Base-by-base conservation (phyloP, 1,140 invertebrate species). In the Alviniconcha marisindica region DNA sequence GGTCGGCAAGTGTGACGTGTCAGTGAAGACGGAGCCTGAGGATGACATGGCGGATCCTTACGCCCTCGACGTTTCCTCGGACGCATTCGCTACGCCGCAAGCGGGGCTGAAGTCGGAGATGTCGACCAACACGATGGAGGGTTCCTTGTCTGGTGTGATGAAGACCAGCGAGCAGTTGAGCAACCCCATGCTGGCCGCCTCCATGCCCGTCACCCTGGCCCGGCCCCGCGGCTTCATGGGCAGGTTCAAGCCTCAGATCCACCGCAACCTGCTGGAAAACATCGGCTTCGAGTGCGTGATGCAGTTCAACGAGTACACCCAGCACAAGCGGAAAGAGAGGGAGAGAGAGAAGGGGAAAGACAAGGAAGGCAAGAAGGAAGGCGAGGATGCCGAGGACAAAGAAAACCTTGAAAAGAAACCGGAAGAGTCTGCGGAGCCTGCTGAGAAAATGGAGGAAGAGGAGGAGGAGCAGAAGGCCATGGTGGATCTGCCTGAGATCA, bases 251-350 rank as follows among this genome's bases (percentile, higher is more conserved):
- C 89, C 96, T 38, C 96, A 97, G 91, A 96, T 97, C 94, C 97
- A 98, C 93, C 97, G 97, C 92, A 96, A 97, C 93, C 93, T 98
- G 31, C 92, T 98, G 40, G 97, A 98, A 93, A 97, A 96, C 87
- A 98, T 97, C 93, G 98, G 98, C 3, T 98, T 98, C 93, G 97
- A 98, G 91, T 95, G 98, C 85, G 97, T 98, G 5, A 98, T 98
- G 97, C 97, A 98, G 93, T 98, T 98, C 92, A 98, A 98, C 93
- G 97, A 98, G 91, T 97, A 97, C 90, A 96, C 97, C 89, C 96
- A 97, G 91, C 79, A 48, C 73, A 95, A 83, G 94, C 95, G 83
- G 93, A 85, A 77, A 31, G 85, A 87, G n/a, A 87, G 83, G 33
- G 87, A 86, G 69, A 87, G 87, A 36, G 88, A 89, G 24, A 85